Evolutionary conservation across 64 coral and sea anemone genomes (phyloP), one percentile per base, ranked within the genome.

Genomic region (Cladopsammia gracilis): DNA sequence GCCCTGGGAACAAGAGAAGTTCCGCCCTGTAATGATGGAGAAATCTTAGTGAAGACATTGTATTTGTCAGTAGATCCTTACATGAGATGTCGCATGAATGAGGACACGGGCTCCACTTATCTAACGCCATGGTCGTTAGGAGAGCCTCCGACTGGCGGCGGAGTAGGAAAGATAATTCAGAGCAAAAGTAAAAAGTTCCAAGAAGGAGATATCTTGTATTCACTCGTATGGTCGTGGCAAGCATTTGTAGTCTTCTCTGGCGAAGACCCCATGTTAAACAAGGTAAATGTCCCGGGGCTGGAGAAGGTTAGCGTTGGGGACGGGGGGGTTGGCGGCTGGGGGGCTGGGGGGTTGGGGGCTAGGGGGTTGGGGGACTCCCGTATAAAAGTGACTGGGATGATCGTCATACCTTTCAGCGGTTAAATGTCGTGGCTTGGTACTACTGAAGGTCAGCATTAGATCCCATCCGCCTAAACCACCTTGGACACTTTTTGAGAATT

Each of bases 41-140:
- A 95, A 24, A 79, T 98, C 12, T 23, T 95, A 18, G 85, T 86
- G 42, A 95, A 92, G 56, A 98, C 96, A 10, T 19, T 95, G 58
- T 98, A 61, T 79, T 23, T 98, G 14, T 98, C 96, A 2, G 96
- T 98, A 1, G 96, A 98, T 92, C 96, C 96, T 15, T 95, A 89
- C 59, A 86, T 98, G 96, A 85, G 96, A 89, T 61, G 76, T 47
- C 67, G 77, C 1, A 79, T 98, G 34, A 98, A 98, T 65, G 93
- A 95, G 25, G 60, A 93, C 20, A 50, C 82, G 3, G 91, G 95
- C 34, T 11, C 57, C 18, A 76, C 13, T 6, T 98, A 98, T 75
- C 62, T 88, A 5, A 48, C 87, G 16, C 16, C 89, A 6, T 98
- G 89, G 92, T 14, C 61, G 10, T 10, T 95, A 4, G 96, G 93